These are phyloP conservation scores for Tapirus terrestris DNA, from an alignment of 2,113 vertebrate species.

Conservation along the genomic window DNA sequence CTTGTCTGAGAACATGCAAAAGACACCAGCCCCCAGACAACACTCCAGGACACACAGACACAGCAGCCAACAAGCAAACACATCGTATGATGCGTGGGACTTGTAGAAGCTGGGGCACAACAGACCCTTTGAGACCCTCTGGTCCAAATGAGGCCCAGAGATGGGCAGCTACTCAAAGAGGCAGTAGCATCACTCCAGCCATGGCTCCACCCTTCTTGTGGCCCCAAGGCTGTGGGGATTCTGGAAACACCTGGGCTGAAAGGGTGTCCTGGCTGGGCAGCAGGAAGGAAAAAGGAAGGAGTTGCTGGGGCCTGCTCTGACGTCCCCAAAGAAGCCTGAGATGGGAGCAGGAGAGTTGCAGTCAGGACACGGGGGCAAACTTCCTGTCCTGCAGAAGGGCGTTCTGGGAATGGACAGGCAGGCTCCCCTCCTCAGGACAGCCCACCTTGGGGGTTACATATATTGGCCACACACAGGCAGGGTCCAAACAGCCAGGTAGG, in stretches of 20 bases:
- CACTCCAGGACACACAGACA: background rate
- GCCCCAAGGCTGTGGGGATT: background rate
- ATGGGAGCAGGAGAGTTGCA: background rate
- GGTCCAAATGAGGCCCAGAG: background rate
- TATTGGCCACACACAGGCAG: background rate
- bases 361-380: background rate
- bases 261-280: background rate
- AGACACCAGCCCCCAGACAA: slow-evolving; percentile 57
- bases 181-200: background rate
- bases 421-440: background rate
- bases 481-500: background rate
- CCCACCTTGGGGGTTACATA: background rate
- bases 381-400: slow-evolving; percentile 17
- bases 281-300: slow-evolving; percentile 32
- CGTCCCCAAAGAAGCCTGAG: background rate
- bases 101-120: background rate
- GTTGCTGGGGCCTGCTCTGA: background rate
- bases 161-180: background rate
- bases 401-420: slow-evolving; percentile 10
- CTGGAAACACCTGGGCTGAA: slow-evolving; percentile 33
- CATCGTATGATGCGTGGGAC: background rate
- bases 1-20: slow-evolving; percentile 62
- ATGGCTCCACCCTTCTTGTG: background rate
- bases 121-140: background rate
- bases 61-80: slow-evolving; percentile 21